Percentiles rank a stretch among this genome's conserved stretches.
Conservation (phyloP, 2,113 vertebrate species). For the Morone chrysops region DNA sequence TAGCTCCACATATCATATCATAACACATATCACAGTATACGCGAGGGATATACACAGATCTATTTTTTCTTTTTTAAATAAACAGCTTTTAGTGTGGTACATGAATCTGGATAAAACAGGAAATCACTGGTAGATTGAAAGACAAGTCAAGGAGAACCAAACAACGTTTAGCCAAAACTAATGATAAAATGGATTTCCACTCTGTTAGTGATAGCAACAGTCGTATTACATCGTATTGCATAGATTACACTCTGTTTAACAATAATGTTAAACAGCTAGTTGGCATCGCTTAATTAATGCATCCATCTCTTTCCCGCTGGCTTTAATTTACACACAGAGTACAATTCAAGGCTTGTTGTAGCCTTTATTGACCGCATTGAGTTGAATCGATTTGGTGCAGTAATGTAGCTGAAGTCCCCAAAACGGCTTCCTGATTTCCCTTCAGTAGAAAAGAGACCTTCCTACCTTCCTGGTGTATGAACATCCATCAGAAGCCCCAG, state of each 20-base stretch:
- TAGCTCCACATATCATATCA: not conserved
- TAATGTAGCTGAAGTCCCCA: not conserved
- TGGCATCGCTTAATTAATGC: slow-evolving; percentile 22
- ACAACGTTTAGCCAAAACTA: slow-evolving; percentile 15
- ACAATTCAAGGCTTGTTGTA: slow-evolving; percentile 12
- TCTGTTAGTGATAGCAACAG: not conserved
- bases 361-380: not conserved
- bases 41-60: not conserved
- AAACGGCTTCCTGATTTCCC: not conserved
- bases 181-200: slow-evolving; percentile 16
- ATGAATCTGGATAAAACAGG: slow-evolving; percentile 21
- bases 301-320: slow-evolving; percentile 39
- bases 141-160: slow-evolving; percentile 17
- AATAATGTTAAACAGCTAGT: slow-evolving; percentile 43
- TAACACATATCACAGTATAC: too few relatives aligned
- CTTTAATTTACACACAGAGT: slow-evolving; percentile 19
- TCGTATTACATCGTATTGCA: slow-evolving; percentile 46
- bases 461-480: not conserved
- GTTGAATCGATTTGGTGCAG: slow-evolving; percentile 15
- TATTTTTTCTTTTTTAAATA: slow-evolving; percentile 25
- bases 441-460: not conserved
- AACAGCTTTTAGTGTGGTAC: not conserved
- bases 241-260: slow-evolving; percentile 38
- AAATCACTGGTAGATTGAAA: slow-evolving; percentile 9
- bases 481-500: not conserved